Conservation (phyloP, 1,140 invertebrate genomes). For the Sycophila sp. region DNA sequence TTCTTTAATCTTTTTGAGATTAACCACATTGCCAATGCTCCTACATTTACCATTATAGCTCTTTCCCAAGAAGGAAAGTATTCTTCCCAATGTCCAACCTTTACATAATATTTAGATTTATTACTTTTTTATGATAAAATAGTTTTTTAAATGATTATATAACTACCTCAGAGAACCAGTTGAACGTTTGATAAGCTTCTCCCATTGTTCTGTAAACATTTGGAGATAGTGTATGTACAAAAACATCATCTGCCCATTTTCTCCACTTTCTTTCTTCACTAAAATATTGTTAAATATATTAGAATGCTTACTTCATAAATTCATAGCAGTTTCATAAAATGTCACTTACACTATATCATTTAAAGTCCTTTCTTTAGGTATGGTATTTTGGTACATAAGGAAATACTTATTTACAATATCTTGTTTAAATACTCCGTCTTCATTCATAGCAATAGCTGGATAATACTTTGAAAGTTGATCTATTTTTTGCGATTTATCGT, state of each 20-base stretch:
- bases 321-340: slow-evolving; percentile 25
- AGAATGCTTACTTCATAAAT: slow-evolving; percentile 23
- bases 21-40: slow-evolving; percentile 92
- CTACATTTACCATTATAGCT: slow-evolving; percentile 90
- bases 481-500: slow-evolving; percentile 73
- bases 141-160: slow-evolving; percentile 20
- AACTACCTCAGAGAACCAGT: slow-evolving; percentile 84
- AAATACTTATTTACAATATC: slow-evolving; percentile 96
- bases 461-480: slow-evolving; percentile 84
- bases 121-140: slow-evolving; percentile 7
- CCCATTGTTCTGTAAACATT: slow-evolving; percentile 91
- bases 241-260: slow-evolving; percentile 90
- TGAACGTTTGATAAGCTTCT: slow-evolving; percentile 90
- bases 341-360: slow-evolving; percentile 74
- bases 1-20: slow-evolving; percentile 91
- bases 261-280: slow-evolving; percentile 95
- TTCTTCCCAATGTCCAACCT: slow-evolving; percentile 91
- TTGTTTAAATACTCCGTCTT: slow-evolving; percentile 73
- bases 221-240: slow-evolving; percentile 94
- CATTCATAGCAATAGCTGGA: slow-evolving; percentile 77
- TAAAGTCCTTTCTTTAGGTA: slow-evolving; percentile 67
- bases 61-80: slow-evolving; percentile 89
- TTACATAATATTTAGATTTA: slow-evolving; percentile 22
- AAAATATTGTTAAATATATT: slow-evolving; percentile 31
- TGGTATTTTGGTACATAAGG: slow-evolving; percentile 82